phyloP scores from a whole-genome alignment of 30 jellyfish, hydroid and myxozoan species.

The Sanderia malayensis region DNA sequence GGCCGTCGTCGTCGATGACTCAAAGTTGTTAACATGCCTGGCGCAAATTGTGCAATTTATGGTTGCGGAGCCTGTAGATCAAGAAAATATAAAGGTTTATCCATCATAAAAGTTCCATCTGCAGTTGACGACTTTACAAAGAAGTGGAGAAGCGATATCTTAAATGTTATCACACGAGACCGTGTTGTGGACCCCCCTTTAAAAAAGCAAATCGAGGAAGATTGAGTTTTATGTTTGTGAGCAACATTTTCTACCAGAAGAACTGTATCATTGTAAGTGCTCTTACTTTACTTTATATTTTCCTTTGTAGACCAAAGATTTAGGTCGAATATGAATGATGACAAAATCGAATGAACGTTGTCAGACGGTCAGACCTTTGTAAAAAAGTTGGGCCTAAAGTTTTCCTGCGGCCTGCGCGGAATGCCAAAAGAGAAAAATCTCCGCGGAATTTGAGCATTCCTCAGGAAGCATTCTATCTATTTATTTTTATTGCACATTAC shows the following conservation, averaged over 20 bases:
- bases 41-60: slow-evolving; percentile 25
- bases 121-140: slow-evolving; percentile 12
- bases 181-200: slow-evolving; percentile 7
- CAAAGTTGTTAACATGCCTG: slow-evolving; percentile 11
- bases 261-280: neutral
- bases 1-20: slow-evolving; percentile 5
- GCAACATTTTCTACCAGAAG: slow-evolving; percentile 12
- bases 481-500: neutral
- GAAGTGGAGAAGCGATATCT: slow-evolving; percentile 37
- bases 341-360: neutral
- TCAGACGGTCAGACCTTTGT: slow-evolving; percentile 2
- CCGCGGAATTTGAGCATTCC: slow-evolving; percentile 3
- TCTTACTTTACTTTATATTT: too few relatives aligned
- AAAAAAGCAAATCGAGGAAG: neutral
- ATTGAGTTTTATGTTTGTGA: slow-evolving; percentile 19
- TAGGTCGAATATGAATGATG: neutral
- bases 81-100: slow-evolving; percentile 8
- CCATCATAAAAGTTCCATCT: slow-evolving; percentile 25
- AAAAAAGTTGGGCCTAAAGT: neutral
- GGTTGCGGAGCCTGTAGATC: slow-evolving; percentile 29
- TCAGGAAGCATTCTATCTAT: neutral
- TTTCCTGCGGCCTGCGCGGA: slow-evolving; percentile 7
- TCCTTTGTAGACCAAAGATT: too few relatives aligned
- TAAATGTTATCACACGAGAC: slow-evolving; percentile 19
- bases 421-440: neutral